Conservation (phyloP, 92 coral and sea anemone genomes). For the Paramuricea clavata region DNA sequence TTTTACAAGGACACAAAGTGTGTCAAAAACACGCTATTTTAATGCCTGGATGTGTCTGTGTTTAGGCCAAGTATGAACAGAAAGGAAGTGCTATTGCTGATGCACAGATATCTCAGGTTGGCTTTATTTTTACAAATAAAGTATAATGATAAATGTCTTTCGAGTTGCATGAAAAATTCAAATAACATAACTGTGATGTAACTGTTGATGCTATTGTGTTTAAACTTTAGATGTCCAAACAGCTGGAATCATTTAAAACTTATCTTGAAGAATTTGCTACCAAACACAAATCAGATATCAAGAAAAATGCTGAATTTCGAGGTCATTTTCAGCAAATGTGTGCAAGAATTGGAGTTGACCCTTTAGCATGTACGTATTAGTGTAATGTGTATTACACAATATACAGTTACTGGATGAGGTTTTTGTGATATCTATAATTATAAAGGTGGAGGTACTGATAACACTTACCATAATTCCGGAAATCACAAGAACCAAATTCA, state of each 20-base stretch:
- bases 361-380: conserved; percentile 95
- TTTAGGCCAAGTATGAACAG: conserved; percentile 92
- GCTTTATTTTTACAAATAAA: neutral
- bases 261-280: conserved; percentile 97
- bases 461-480: no score
- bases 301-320: conserved; percentile 95
- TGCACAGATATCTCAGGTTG: conserved; percentile 93
- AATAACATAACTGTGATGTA: neutral
- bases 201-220: neutral
- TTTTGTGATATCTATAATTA: neutral
- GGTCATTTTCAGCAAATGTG: conserved; percentile 99
- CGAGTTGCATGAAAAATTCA: neutral
- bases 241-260: conserved; percentile 91
- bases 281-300: conserved; percentile 92
- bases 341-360: conserved; percentile 99
- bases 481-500: no score
- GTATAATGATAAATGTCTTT: neutral
- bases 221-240: conserved; percentile 88
- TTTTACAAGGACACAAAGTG: no score
- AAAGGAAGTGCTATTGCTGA: conserved; percentile 98
- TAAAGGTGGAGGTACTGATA: neutral
- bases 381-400: no score
- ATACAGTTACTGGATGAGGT: neutral
- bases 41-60: neutral
- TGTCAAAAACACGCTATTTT: neutral